phyloP scores from a whole-genome alignment of 2,888 invertebrate species.

The Cotesia congregata region DNA sequence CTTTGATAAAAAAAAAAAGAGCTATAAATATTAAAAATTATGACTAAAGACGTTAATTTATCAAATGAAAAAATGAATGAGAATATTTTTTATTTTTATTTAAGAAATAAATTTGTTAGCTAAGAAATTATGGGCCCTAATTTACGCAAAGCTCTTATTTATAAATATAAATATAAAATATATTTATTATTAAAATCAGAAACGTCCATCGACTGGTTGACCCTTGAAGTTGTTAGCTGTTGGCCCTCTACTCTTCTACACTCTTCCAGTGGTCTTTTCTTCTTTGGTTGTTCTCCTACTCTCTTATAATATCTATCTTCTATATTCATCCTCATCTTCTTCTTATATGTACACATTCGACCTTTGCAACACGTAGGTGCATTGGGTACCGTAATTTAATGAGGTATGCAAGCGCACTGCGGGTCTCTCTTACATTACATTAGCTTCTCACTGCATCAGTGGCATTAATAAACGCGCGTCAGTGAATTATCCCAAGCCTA shows the following conservation, averaged over 20 bases:
- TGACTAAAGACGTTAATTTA: too few species aligned
- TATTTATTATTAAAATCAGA: too few species aligned
- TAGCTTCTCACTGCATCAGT: constrained; percentile 25
- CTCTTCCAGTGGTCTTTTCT: constrained; percentile 18
- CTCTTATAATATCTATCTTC: constrained; percentile 3
- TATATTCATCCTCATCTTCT: constrained; percentile 23
- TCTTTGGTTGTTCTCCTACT: constrained; percentile 12
- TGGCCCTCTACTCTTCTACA: neutral
- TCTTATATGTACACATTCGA: constrained; percentile 29
- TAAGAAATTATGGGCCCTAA: too few species aligned
- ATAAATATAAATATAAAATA: too few species aligned
- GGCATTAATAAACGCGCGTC: constrained; percentile 49
- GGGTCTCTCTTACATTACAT: constrained; percentile 33
- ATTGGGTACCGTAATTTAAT: constrained; percentile 48
- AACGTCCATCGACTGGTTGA: too few species aligned
- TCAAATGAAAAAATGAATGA: too few species aligned
- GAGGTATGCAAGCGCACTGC: constrained; percentile 38
- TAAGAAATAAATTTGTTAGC: too few species aligned
- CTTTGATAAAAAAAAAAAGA: too few species aligned
- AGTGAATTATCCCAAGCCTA: constrained; percentile 54
- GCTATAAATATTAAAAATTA: too few species aligned
- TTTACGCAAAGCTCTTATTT: too few species aligned
- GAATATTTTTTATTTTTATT: too few species aligned
- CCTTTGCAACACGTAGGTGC: constrained; percentile 45
- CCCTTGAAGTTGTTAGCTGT: too few species aligned